Percentiles rank a stretch among this genome's conserved stretches.
Conservation (phyloP, 2,797 vertebrate species). For the Triplophysa bombifrons region DNA sequence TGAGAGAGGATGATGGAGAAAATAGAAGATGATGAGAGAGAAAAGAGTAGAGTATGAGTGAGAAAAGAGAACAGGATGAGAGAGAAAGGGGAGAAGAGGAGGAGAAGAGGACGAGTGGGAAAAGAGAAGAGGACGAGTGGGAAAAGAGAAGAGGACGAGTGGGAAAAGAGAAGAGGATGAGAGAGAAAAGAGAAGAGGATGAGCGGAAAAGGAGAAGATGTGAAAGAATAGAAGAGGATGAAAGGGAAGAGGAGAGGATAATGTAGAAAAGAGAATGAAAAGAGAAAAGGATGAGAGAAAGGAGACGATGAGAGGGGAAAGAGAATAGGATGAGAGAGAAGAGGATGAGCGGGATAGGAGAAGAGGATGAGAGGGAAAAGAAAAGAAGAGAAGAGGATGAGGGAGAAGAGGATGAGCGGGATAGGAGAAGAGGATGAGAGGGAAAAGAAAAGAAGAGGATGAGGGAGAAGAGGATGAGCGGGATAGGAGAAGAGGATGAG, state of each 20-base stretch:
- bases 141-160: neutral
- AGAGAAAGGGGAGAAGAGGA: neutral
- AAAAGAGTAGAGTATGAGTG: neutral
- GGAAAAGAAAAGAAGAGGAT: no score
- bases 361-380: neutral
- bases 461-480: no score
- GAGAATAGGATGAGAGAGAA: no score
- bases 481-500: no score
- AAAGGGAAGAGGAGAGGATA: neutral
- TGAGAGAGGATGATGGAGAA: no score
- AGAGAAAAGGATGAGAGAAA: no score
- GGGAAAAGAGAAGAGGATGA: no score
- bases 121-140: neutral
- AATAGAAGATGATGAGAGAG: neutral
- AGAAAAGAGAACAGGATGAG: neutral
- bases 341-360: no score
- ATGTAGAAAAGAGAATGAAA: neutral
- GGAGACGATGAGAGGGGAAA: neutral
- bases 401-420: neutral
- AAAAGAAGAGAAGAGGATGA: neutral
- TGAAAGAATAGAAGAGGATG: neutral
- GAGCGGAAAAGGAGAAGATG: no score
- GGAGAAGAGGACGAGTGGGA: no score
- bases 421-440: neutral
- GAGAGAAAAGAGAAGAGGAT: neutral